Evolutionary conservation across 2,797 vertebrate genomes (phyloP), one percentile per base, ranked within the genome.

Genomic region (Petrocephalus sullivani): DNA sequence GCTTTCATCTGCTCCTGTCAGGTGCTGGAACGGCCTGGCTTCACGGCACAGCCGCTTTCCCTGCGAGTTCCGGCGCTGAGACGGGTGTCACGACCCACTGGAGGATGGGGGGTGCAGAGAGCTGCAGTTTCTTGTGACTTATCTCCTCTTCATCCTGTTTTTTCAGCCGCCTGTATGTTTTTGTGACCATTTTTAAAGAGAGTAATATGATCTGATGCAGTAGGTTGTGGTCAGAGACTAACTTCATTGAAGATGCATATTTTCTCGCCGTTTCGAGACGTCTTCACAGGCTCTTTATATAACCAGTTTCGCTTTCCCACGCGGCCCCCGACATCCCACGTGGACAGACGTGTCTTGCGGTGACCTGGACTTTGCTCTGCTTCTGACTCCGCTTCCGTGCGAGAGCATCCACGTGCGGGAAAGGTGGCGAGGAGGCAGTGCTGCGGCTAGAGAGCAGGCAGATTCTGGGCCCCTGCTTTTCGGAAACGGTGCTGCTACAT

Each of bases 1-100:
- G 95, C 92, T 94, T 93, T 95, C 88, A 90, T 92, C 92, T 92
- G 94, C 91, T 92, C 94, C 95, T 94, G 96, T 95, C 95, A 94
- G 95, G 94, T 93, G 92, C 94, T 16, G 78, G 41, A 46, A 95
- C 96, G 95, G 96, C 96, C 97, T 96, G 95, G 96, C 93, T 92
- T 92, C 60, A 49, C 91, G 93, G 93, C 93, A 93, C 92, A 90
- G 90, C 91, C 93, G 91, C 92, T 90, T 94, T 94, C 93, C 91
- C 92, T 95, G 93, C 93, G 90, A 16, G 33, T 78, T 37, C 71
- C 37, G 71, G 71, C 2, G 10, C 49, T 54, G 81, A 83, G 2
- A 12, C n/a, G 10, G 81, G 49, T 54, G 46, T 83, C 81, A 78
- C 14, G 33, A 78, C 37, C 37, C 16, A n/a, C 71, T 23, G 4